phyloP scores from a whole-genome alignment of 2,797 vertebrate species.

The Hozukius guyotensis region DNA sequence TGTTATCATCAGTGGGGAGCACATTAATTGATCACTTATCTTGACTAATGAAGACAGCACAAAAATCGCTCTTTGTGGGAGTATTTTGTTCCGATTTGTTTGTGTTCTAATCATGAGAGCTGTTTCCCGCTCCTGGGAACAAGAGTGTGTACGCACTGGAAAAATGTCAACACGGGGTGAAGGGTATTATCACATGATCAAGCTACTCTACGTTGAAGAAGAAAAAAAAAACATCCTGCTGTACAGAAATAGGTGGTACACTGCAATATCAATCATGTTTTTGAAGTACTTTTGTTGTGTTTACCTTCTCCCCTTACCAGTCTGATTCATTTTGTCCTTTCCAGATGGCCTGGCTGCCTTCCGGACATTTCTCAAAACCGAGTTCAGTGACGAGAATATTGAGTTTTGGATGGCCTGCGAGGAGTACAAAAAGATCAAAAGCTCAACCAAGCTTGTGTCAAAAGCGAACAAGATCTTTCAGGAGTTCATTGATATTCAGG shows the following conservation, averaged over 20 bases:
- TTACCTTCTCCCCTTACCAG: neutral
- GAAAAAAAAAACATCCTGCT: neutral
- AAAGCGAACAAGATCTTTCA: slow-evolving; percentile 93
- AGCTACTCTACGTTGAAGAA: neutral
- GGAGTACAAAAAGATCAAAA: slow-evolving; percentile 93
- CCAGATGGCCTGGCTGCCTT: slow-evolving; percentile 92
- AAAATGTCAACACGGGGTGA: slow-evolving; percentile 27
- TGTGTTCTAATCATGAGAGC: slow-evolving; percentile 36
- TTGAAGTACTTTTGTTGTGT: slow-evolving; percentile 17
- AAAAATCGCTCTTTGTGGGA: slow-evolving; percentile 18
- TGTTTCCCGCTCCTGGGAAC: slow-evolving; percentile 44
- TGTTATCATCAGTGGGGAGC: slow-evolving; percentile 24
- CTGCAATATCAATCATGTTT: slow-evolving; percentile 11
- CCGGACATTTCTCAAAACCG: slow-evolving; percentile 91
- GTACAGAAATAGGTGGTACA: neutral
- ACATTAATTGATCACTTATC: slow-evolving; percentile 59
- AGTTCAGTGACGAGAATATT: slow-evolving; percentile 97
- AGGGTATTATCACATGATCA: slow-evolving; percentile 22
- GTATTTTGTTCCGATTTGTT: slow-evolving; percentile 40
- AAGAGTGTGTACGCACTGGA: neutral
- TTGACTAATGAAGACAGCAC: slow-evolving; percentile 45
- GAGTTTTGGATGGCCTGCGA: slow-evolving; percentile 98
- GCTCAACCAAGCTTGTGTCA: slow-evolving; percentile 85
- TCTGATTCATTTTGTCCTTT: slow-evolving; percentile 19
- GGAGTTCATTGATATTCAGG: slow-evolving; percentile 91